These are phyloP conservation scores for Hydriomena furcata DNA, from an alignment of 2,888 invertebrate species.

Conservation along the genomic window DNA sequence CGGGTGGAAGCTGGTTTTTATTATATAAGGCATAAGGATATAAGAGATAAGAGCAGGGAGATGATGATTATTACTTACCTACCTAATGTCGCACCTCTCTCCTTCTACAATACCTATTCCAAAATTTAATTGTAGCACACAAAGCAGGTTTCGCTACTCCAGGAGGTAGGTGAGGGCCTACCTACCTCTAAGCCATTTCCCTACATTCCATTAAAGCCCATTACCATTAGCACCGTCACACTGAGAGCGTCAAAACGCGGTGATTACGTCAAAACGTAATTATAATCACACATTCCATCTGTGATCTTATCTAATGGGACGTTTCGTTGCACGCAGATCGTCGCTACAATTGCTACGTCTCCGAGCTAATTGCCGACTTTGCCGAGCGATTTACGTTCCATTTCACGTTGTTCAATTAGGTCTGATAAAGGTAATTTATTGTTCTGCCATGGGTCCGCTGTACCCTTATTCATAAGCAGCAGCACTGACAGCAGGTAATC, in stretches of 20 bases:
- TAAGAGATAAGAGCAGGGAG: too few relatives aligned
- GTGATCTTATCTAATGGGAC: slow-evolving; percentile 40
- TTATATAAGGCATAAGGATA: too few relatives aligned
- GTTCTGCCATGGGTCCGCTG: slow-evolving; percentile 39
- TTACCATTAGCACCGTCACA: neutral
- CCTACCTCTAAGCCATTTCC: neutral
- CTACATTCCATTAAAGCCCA: slow-evolving; percentile 1
- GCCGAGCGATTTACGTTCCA: slow-evolving; percentile 56
- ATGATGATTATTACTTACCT: too few relatives aligned
- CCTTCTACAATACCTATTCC: too few relatives aligned
- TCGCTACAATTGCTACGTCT: slow-evolving; percentile 50
- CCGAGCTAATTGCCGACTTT: slow-evolving; percentile 59
- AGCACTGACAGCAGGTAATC: too few relatives aligned
- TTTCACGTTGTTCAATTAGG: slow-evolving; percentile 61
- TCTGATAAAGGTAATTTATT: slow-evolving; percentile 71
- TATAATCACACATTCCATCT: slow-evolving; percentile 16
- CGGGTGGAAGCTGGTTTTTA: too few relatives aligned
- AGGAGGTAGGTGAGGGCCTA: too few relatives aligned
- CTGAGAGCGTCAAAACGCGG: neutral
- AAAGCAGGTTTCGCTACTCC: too few relatives aligned
- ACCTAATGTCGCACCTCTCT: too few relatives aligned
- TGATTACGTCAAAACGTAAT: slow-evolving; percentile 7
- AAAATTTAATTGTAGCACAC: too few relatives aligned
- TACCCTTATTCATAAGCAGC: slow-evolving; percentile 1
- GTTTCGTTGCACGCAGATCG: slow-evolving; percentile 50